Evolutionary conservation across 2,888 invertebrate genomes (phyloP).

Genomic region (Prosapia bicincta): DNA sequence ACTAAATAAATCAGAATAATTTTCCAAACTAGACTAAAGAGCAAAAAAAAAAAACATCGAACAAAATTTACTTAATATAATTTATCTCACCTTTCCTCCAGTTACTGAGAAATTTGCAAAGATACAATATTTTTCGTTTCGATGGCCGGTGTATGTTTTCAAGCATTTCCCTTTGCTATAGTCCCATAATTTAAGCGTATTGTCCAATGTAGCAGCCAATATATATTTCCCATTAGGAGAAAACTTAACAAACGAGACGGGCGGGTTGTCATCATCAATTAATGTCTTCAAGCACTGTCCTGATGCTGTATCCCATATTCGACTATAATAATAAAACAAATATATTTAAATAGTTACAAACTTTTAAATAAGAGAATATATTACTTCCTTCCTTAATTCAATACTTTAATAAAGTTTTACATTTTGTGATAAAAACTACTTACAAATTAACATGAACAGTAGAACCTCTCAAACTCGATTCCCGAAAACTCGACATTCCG

Average conservation of each 20-base stretch:
- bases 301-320: conserved; percentile 99
- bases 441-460: too few relatives aligned
- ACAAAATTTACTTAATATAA: too few relatives aligned
- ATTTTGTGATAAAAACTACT: too few relatives aligned
- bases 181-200: conserved; percentile 98
- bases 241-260: conserved; percentile 99
- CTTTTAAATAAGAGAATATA: too few relatives aligned
- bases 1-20: too few relatives aligned
- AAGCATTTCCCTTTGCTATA: conserved; percentile 98
- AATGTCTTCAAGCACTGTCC: conserved; percentile 99
- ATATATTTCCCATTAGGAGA: conserved; percentile 99
- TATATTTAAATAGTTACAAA: too few relatives aligned
- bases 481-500: too few relatives aligned
- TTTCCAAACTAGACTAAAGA: too few relatives aligned
- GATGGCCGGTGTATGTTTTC: conserved; percentile 97
- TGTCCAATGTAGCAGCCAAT: conserved; percentile 95
- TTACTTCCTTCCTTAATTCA: too few relatives aligned
- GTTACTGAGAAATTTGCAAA: conserved; percentile 99
- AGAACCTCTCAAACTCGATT: too few relatives aligned
- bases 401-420: too few relatives aligned
- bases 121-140: conserved; percentile 99
- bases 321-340: conserved; percentile 55
- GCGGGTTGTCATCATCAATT: conserved; percentile 99
- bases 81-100: conserved; percentile 87
- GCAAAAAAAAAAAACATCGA: not conserved